phyloP scores from a whole-genome alignment of 2,113 vertebrate genomes.

The Typhlomys cinereus region DNA sequence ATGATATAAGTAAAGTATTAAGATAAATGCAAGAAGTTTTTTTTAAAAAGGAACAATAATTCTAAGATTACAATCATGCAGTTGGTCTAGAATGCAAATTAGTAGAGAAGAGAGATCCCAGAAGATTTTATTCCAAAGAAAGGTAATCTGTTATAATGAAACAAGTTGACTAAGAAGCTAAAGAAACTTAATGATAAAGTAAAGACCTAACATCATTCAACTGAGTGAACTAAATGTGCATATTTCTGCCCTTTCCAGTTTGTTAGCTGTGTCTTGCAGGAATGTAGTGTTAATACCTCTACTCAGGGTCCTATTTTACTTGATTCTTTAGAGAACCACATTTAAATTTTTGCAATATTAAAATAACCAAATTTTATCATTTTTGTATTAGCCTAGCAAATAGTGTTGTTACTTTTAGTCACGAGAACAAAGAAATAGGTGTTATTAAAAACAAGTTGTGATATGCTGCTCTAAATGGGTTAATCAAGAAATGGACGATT shows the following conservation, averaged over 20 bases:
- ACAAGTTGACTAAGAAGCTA: background rate
- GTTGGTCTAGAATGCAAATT: background rate
- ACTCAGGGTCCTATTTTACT: background rate
- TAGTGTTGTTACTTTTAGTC: background rate
- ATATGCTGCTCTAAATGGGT: background rate
- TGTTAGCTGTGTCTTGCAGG: background rate
- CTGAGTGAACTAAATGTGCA: background rate
- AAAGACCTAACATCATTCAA: too few relatives aligned
- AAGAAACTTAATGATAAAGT: background rate
- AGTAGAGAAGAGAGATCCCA: background rate
- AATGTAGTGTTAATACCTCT: background rate
- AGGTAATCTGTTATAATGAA: conserved; percentile 33
- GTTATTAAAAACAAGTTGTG: background rate
- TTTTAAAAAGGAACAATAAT: conserved; percentile 27
- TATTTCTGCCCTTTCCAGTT: too few relatives aligned
- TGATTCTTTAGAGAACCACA: background rate
- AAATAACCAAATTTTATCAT: background rate
- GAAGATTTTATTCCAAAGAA: background rate
- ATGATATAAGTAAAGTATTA: background rate
- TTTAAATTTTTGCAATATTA: background rate
- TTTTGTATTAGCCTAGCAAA: background rate
- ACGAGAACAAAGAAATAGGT: background rate
- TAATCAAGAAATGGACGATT: background rate
- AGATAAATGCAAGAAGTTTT: background rate
- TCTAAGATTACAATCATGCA: background rate